phyloP scores from a whole-genome alignment of 2,113 vertebrate species.

The Piliocolobus tephrosceles region DNA sequence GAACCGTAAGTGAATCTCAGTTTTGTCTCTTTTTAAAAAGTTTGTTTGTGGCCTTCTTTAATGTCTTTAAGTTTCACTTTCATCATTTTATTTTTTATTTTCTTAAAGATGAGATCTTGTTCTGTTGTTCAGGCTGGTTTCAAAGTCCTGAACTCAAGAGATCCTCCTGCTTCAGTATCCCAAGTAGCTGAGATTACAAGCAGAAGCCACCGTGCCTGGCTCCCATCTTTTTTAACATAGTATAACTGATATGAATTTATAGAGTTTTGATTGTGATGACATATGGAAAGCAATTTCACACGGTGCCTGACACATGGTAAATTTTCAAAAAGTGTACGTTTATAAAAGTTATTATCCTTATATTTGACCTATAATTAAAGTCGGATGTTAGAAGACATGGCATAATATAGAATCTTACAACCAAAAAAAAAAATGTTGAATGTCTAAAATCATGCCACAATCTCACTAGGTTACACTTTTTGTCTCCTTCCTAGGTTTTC shows the following conservation, averaged over 20 bases:
- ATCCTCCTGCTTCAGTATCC: neutral
- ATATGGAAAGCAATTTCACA: neutral
- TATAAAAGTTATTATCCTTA: neutral
- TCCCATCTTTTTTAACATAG: neutral
- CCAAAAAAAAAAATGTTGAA: neutral
- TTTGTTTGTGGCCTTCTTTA: neutral
- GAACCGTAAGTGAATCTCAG: neutral
- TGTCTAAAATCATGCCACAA: neutral
- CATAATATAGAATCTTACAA: neutral
- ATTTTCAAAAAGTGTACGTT: neutral
- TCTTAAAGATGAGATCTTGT: neutral
- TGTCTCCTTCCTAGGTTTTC: neutral
- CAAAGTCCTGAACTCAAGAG: neutral
- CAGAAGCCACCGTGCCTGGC: too few relatives aligned
- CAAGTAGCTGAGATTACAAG: neutral
- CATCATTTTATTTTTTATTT: neutral
- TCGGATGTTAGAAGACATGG: neutral
- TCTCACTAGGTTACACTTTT: neutral
- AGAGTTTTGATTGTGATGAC: neutral
- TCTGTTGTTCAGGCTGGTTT: neutral
- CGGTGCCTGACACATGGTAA: neutral
- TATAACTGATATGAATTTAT: neutral
- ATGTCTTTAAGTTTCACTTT: neutral
- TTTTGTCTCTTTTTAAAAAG: neutral
- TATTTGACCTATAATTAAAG: slow-evolving; percentile 4